Evolutionary conservation across 2,797 vertebrate genomes (phyloP).

Genomic region (Phoebastria nigripes): DNA sequence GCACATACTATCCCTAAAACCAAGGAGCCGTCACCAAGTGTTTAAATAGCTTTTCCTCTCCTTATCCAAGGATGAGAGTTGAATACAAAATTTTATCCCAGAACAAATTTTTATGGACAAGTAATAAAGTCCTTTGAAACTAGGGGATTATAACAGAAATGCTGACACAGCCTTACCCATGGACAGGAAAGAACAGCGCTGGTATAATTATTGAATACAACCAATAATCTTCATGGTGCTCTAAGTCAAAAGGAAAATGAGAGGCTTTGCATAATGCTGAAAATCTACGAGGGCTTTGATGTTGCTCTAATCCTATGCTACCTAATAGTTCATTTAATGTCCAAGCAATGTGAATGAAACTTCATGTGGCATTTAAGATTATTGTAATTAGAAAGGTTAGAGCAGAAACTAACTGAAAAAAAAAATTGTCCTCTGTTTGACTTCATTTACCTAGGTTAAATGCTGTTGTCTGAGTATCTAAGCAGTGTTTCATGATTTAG

Average conservation of each 20-base stretch:
- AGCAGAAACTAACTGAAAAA: background rate
- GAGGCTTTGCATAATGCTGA: conserved; percentile 43
- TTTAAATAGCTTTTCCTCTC: conserved; percentile 1
- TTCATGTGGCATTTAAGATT: background rate
- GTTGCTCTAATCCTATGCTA: background rate
- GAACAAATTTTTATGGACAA: conserved; percentile 35
- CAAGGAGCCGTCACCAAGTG: background rate
- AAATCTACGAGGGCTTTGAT: background rate
- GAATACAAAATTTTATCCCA: conserved; percentile 27
- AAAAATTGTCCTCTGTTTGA: background rate
- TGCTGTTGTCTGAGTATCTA: background rate
- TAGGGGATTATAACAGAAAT: conserved; percentile 39
- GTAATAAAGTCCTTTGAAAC: conserved; percentile 59
- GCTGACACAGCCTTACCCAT: conserved; percentile 36
- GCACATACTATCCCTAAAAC: background rate
- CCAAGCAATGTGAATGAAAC: background rate
- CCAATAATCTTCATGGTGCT: background rate
- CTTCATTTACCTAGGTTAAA: background rate
- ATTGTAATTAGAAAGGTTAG: background rate
- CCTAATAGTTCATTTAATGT: background rate
- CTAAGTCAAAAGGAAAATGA: conserved; percentile 57
- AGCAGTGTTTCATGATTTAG: background rate
- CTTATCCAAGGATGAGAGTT: conserved; percentile 48
- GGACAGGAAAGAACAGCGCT: conserved; percentile 8
- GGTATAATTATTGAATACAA: conserved; percentile 2